These are phyloP conservation scores for Trichechus manatus DNA, from an alignment of 2,113 vertebrate genomes.

Conservation along the genomic window DNA sequence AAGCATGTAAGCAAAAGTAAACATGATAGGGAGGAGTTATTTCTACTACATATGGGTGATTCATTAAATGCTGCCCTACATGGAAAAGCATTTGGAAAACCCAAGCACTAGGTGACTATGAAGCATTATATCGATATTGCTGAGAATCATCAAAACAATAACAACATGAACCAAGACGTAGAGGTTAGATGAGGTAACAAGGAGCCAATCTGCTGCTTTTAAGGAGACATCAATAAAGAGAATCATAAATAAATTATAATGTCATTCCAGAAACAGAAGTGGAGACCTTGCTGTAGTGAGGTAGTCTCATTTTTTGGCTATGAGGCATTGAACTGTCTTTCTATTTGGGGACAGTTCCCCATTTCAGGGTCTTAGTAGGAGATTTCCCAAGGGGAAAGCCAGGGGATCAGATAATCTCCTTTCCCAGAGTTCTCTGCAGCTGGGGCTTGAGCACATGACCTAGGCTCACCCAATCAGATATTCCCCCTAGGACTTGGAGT, in stretches of 20 bases:
- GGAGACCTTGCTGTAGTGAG: background rate
- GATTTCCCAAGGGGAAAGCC: conserved; percentile 1
- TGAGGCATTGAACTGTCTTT: background rate
- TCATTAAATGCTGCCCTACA: background rate
- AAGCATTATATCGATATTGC: background rate
- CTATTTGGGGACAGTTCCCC: background rate
- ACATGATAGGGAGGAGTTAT: background rate
- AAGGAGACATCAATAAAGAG: conserved; percentile 30
- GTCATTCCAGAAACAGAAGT: conserved; percentile 66
- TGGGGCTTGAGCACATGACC: background rate
- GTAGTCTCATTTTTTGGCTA: conserved; percentile 1
- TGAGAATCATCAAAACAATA: conserved; percentile 31
- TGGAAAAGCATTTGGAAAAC: background rate
- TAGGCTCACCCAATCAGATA: conserved; percentile 50
- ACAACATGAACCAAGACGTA: background rate
- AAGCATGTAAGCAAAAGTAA: background rate
- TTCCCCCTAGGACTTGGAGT: background rate
- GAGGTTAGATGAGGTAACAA: background rate
- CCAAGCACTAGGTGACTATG: background rate
- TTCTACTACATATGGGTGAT: background rate
- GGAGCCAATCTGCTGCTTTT: conserved; percentile 14
- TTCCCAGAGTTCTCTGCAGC: background rate
- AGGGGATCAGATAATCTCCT: background rate
- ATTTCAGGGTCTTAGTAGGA: background rate
- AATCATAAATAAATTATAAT: conserved; percentile 54